Percentiles rank a stretch among this genome's conserved stretches.
Conservation (phyloP, 2,797 vertebrate genomes). For the Chaetophractus vellerosus region DNA sequence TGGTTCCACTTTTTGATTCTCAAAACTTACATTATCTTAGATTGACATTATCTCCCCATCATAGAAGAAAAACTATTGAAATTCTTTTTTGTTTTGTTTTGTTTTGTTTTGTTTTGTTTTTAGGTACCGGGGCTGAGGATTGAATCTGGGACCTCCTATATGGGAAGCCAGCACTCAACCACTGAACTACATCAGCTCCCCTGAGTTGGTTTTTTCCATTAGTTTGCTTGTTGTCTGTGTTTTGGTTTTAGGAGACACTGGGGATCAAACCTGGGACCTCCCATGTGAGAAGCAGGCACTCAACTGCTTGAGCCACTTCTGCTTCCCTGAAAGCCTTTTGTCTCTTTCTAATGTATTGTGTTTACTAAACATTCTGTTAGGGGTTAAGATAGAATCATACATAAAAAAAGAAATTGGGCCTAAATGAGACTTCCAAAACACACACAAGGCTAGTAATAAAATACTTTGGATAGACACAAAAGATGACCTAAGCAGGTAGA, state of each 20-base stretch:
- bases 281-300: too few species aligned
- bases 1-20: not conserved
- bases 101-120: too few species aligned
- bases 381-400: not conserved
- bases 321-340: not conserved
- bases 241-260: too few species aligned
- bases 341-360: not conserved
- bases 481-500: not conserved
- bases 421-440: not conserved
- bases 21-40: not conserved
- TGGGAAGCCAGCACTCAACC: too few species aligned
- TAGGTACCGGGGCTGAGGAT: too few species aligned
- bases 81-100: not conserved
- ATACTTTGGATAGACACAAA: not conserved
- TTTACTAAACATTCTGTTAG: not conserved
- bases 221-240: too few species aligned
- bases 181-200: too few species aligned
- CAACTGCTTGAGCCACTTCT: too few species aligned
- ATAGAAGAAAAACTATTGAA: not conserved
- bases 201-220: too few species aligned
- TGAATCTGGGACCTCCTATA: too few species aligned
- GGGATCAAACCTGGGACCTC: too few species aligned
- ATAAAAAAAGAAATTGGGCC: not conserved
- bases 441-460: not conserved
- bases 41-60: not conserved